Evolutionary conservation across 2,113 vertebrate species (phyloP), one percentile per base, ranked within the genome.

Genomic region (Planiliza haematocheilus): DNA sequence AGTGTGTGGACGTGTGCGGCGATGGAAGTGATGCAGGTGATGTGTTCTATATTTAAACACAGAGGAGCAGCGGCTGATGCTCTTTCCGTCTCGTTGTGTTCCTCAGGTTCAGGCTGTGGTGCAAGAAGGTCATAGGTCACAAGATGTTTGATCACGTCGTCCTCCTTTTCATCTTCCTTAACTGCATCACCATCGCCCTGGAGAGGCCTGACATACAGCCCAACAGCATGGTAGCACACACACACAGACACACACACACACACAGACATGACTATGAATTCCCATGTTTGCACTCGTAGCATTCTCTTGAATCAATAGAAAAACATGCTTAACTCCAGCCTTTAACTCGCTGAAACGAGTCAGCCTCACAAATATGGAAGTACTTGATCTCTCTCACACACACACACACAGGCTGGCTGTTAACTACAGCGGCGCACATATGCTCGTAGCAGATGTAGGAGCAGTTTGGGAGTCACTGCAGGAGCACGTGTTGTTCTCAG

Each of bases 101-200:
- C 36, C 24, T 7, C 81, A 99, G 97, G 90, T 93, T 98, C 73
- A 95, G 97, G 7, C 7, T 83, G 56, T 95, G 90, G 87, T 99
- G 97, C 89, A 97, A 96, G 92, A 96, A 92, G 85, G 86, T 98
- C 79, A 97, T 99, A 7, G 93, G 95, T 18, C 97, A 99, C 92
- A 98, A 96, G 91, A 94, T 99, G 96, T 99, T 99, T 12, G 98
- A 99, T 75, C 96, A 99, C 0, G 79, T 97, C 36, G 95, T 99
- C 49, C 93, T 99, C 4, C 94, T 97, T 69, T 99, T 99, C 84
- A 99, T 99, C 88, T 99, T 99, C 74, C 95, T 99, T 51, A 99
- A 99, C 90, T 99, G 98, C 61, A 97, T 99, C 93, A 98, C 98
- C 68, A 98, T 99, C 5, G 98, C 97, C 0, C 91, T 99, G 75